phyloP scores from a whole-genome alignment of 2,888 invertebrate genomes.

The Eupelmus urozonus region DNA sequence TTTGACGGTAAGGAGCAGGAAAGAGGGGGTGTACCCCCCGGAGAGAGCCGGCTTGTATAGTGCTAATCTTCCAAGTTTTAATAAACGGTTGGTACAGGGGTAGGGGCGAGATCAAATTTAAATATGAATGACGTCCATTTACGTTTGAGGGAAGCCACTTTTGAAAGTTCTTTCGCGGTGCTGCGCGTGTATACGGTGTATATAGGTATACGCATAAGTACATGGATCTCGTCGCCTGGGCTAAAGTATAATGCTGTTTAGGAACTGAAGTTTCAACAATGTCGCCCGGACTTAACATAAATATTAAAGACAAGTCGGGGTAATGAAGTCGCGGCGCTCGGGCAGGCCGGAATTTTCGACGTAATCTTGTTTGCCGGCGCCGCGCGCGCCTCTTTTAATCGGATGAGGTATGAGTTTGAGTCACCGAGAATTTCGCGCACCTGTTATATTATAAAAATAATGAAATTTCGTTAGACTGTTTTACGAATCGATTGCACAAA shows the following conservation, averaged over 20 bases:
- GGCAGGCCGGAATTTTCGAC: not conserved
- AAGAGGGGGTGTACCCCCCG: not conserved
- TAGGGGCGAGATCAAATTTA: conserved; percentile 28
- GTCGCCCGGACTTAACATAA: not conserved
- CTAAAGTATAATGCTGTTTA: conserved; percentile 19
- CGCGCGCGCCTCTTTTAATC: not conserved
- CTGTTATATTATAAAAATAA: no score
- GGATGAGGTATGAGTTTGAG: not conserved
- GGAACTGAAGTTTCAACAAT: conserved; percentile 14
- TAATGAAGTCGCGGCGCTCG: not conserved
- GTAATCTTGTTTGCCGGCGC: conserved; percentile 9
- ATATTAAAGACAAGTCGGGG: not conserved
- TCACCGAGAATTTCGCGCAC: no score
- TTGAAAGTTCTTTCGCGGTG: conserved; percentile 31
- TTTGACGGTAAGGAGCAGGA: not conserved
- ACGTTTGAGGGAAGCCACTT: conserved; percentile 28
- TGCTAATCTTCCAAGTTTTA: conserved; percentile 29
- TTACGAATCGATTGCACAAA: no score
- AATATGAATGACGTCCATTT: conserved; percentile 37
- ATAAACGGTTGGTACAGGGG: not conserved
- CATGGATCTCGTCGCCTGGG: no score
- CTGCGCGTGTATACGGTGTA: not conserved
- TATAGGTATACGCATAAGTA: no score
- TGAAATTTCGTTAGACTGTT: no score
- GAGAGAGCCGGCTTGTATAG: no score